Evolutionary conservation across 2,797 vertebrate genomes (phyloP).

Genomic region (Limnodromus scolopaceus): DNA sequence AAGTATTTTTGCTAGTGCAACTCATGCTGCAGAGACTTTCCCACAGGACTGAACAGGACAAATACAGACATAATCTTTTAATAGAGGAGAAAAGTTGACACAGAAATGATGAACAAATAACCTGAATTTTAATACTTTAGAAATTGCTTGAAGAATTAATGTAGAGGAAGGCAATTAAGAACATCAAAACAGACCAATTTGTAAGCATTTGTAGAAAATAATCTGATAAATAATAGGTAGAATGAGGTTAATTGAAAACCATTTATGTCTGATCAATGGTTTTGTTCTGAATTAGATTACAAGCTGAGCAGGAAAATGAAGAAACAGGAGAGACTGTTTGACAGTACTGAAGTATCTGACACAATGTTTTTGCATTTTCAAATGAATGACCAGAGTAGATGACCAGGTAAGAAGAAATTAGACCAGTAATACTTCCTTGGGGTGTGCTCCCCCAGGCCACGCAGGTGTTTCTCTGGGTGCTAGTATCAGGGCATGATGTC

Average conservation of each 20-base stretch:
- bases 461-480: background rate
- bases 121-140: background rate
- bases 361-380: background rate
- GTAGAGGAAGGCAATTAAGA: slow-evolving; percentile 20
- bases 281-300: background rate
- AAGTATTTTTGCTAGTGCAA: background rate
- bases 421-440: background rate
- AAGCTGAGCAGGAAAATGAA: background rate
- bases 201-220: slow-evolving; percentile 24
- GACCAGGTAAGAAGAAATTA: background rate
- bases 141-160: background rate
- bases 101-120: background rate
- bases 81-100: background rate
- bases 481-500: rapidly evolving
- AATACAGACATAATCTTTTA: background rate
- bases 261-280: background rate
- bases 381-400: background rate
- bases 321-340: background rate
- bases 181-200: background rate
- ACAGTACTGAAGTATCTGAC: background rate
- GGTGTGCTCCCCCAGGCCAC: rapidly evolving
- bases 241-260: background rate
- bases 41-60: background rate
- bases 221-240: background rate
- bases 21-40: background rate